phyloP scores from a whole-genome alignment of 2,113 vertebrate species.

The Hippolais icterina region DNA sequence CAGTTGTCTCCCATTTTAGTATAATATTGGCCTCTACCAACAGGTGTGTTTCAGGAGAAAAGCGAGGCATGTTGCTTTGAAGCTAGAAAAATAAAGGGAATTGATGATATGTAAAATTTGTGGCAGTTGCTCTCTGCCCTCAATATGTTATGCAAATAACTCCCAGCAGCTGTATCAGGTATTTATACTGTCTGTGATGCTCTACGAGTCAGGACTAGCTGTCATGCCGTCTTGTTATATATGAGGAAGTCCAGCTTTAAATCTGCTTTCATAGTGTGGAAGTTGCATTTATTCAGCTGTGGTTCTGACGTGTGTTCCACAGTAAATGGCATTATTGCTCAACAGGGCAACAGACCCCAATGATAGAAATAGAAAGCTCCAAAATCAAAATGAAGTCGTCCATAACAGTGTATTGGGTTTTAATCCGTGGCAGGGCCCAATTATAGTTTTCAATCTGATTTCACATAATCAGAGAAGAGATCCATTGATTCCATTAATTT shows the following conservation, averaged over 20 bases:
- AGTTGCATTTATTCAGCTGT: neutral
- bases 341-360: neutral
- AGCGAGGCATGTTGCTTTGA: neutral
- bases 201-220: neutral
- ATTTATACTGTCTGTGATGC: neutral
- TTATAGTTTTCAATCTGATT: neutral
- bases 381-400: neutral
- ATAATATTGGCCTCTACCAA: neutral
- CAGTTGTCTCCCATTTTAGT: neutral
- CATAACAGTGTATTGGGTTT: neutral
- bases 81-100: neutral
- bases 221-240: neutral
- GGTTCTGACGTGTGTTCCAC: neutral
- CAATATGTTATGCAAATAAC: neutral
- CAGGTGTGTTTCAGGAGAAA: neutral
- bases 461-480: neutral
- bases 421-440: neutral
- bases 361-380: neutral
- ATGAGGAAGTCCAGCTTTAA: neutral
- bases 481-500: neutral
- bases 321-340: neutral
- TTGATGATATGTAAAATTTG: neutral
- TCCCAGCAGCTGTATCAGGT: neutral
- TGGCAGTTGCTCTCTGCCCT: neutral
- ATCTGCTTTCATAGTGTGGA: neutral